Conservation (phyloP, 2,113 vertebrate genomes). For the Lathamus discolor region DNA sequence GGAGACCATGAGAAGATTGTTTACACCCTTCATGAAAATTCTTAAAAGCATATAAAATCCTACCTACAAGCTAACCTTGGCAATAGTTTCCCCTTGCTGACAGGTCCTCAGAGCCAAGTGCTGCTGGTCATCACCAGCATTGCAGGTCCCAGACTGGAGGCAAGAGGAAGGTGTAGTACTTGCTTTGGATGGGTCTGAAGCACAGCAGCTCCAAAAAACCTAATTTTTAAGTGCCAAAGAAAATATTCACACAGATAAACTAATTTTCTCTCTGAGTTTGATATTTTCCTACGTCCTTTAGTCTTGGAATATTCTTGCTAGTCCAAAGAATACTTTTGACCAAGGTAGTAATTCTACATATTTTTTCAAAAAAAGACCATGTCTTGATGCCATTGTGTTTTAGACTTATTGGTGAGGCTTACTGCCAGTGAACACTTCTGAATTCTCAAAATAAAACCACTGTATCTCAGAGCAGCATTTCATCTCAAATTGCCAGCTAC, state of each 20-base stretch:
- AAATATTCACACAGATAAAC: neutral
- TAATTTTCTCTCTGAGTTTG: neutral
- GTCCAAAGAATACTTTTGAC: neutral
- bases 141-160: fast-evolving
- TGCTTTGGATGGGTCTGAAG: neutral
- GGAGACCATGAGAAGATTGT: neutral
- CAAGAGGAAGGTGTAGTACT: neutral
- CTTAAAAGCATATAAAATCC: neutral
- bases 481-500: neutral
- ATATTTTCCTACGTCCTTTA: neutral
- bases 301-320: neutral
- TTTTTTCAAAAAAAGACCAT: neutral
- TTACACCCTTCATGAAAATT: neutral
- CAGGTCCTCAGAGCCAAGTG: neutral
- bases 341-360: neutral
- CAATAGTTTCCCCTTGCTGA: neutral
- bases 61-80: neutral
- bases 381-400: neutral
- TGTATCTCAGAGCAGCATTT: neutral
- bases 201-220: fast-evolving
- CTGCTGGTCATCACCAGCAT: fast-evolving
- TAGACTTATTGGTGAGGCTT: neutral
- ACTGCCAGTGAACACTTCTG: neutral
- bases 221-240: neutral
- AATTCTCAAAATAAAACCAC: neutral